Base-by-base conservation (phyloP, 2,797 vertebrate species). In the Scyliorhinus canicula region DNA sequence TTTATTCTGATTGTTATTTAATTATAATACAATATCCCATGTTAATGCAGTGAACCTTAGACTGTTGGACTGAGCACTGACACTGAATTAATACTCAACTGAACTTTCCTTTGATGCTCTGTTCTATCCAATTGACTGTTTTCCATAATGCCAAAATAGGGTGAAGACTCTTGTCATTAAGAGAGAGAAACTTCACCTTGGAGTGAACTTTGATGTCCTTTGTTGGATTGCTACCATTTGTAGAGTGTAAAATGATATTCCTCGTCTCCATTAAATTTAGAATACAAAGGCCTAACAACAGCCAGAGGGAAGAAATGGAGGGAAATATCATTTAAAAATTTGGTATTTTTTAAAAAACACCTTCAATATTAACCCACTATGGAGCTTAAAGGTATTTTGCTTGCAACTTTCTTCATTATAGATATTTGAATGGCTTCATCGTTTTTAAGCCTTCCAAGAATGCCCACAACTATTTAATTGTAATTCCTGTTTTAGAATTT, bases 391-490 rank as follows among this genome's bases (percentile, higher is more conserved):
- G 31, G n/a, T 94, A 52, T 16, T 71, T 93, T 71, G 2, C 47
- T 71, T 94, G 52, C 47, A 94, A 71, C 50, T 71, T 69, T 50
- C 8, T 86, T 55, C 28, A 55, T 1, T 93, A 26, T 69, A 93
- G 69, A 52, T 67, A 57, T 50, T 93, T 93, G 16, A 26, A 40
- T 91, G n/a, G 19, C 19, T 91, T 63, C 35, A 40, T 93, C 1
- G n/a, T 93, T 93, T 52, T 93, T 6, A 28, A 93, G 47, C 47
- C 28, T 93, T 93, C 65, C 69, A 44, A 93, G 21, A 69, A 69
- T 50, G 44, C 19, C 14, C 28, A 44, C 90, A 93, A 93, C n/a
- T 57, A 90, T 90, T 88, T 60, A 91, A 47, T 65, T 12, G 21
- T 93, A 47, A 52, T 94, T 19, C 50, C 93, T 50, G 52, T 74